Conservation (phyloP, 2,797 vertebrate genomes). For the Threskiornis aethiopicus region DNA sequence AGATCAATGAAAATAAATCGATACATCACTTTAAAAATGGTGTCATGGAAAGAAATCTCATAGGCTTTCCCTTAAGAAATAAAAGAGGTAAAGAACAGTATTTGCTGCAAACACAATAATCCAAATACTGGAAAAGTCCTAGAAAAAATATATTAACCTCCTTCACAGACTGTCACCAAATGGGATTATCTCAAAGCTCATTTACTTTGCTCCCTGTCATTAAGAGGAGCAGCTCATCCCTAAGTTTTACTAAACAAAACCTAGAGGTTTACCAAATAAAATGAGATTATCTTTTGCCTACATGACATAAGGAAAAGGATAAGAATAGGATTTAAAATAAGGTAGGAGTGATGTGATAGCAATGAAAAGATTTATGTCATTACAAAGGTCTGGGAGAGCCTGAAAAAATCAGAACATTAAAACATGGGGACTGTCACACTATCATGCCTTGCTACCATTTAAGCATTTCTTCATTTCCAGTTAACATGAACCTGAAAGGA, state of each 20-base stretch:
- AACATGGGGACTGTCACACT: neutral
- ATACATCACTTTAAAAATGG: neutral
- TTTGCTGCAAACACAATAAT: neutral
- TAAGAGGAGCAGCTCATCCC: neutral
- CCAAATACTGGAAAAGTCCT: neutral
- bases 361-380: neutral
- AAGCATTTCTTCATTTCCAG: neutral
- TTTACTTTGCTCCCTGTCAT: neutral
- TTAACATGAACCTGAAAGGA: neutral
- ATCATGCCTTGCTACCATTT: neutral
- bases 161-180: constrained; percentile 13
- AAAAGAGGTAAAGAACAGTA: neutral
- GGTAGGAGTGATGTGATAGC: neutral
- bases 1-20: constrained; percentile 36
- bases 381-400: neutral
- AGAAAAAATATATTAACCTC: neutral
- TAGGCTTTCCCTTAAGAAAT: neutral
- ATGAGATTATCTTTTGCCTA: constrained; percentile 18
- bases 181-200: constrained; percentile 27
- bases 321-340: constrained; percentile 10
- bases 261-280: constrained; percentile 37
- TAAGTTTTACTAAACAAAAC: constrained; percentile 2
- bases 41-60: neutral
- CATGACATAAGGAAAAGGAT: neutral
- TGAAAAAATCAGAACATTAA: neutral